Base-by-base conservation (phyloP, 2,888 invertebrate genomes). In the Tenthredo notha region DNA sequence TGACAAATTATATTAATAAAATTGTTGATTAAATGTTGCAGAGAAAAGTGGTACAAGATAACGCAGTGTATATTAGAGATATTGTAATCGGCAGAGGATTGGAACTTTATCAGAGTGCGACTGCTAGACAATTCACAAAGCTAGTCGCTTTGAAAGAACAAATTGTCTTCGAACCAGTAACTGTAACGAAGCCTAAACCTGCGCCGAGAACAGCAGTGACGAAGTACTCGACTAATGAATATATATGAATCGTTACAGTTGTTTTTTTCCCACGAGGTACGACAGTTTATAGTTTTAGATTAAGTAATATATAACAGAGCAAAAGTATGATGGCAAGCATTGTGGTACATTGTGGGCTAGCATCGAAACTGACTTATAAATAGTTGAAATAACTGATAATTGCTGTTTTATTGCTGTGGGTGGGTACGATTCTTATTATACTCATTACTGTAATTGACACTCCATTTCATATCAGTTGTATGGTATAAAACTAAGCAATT, bases 31-130 rank as follows among this genome's bases (percentile, higher is more conserved):
- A 90, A 83, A 91, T 87, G 94, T 96, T 89, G 94, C 96, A 89
- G 94, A 95, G 91, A 96, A 96, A 94, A 97, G 97, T 94, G 96
- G 88, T 93, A 95, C 87, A 95, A 95, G 92, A 98, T 96, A 94
- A 95, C 97, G 87, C 94, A 96, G 90, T 95, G 95, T 89, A 96
- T 95, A 85, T 95, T 96, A 86, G 94, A 96, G 94, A 95, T 95
- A 87, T 94, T 95, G 86, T 93, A 74, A 91, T 93, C 29, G 92
- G 87, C 86, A 91, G 91, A 87, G 92, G 89, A 86, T 91, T 91
- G 89, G 94, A 93, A 77, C 84, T 93, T 15, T 92, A 92, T 82
- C 91, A 92, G 87, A 91, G 91, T 75, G 89, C 90, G 6, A 92
- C 91, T 1, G 91, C 91, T 43, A 90, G 90, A 84, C 89, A 90